Base-by-base conservation (phyloP, 92 coral and sea anemone genomes). In the Scolanthus callimorphus region DNA sequence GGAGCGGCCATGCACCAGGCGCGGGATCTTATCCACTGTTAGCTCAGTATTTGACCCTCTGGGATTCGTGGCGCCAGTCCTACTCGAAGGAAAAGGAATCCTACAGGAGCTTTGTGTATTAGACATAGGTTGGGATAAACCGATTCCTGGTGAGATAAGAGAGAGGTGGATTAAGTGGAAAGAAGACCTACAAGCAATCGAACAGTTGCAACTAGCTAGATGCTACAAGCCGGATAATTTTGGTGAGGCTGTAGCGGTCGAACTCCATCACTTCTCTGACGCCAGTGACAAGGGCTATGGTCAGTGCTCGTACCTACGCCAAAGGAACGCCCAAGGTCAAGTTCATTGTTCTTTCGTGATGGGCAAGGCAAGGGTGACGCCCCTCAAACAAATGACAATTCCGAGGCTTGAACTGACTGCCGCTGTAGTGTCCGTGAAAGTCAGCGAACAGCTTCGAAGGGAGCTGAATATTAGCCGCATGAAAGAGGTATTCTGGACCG, bases 341-440 rank as follows among this genome's bases (percentile, higher is more conserved):
- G 66, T 69, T 28, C 74, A 82, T 29, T 68, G 78, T 29, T 68
- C 83, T n/a, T 60, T 68, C 24, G 78, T 76, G 11, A 69, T 45
- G 51, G 83, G 74, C 19, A 82, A 82, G 49, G 83, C 83, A 4
- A 55, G 89, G 45, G 79, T 76, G 15, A 62, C 89, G 1, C 79
- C 89, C 15, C 59, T 58, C 17, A 68, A 76, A 50, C 50, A 64
- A 20, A 79, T 75, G 31, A 75, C 78, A 41, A 62, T 81, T 39
- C 78, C 83, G 1, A 47, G 79, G 26, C 28, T 75, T 20, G 89
- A 82, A 39, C 37, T 82, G 43, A 54, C 89, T 2, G 83, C 89
- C 4, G 89, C 83, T 3, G 71, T 72, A 13, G 74, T 82, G 23
- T 82, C 83, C 27, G 81, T 66, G 3, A 68, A 62, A 57, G 56